Conservation (phyloP, 2,888 invertebrate species). For the Leptopilina drosophilae region DNA sequence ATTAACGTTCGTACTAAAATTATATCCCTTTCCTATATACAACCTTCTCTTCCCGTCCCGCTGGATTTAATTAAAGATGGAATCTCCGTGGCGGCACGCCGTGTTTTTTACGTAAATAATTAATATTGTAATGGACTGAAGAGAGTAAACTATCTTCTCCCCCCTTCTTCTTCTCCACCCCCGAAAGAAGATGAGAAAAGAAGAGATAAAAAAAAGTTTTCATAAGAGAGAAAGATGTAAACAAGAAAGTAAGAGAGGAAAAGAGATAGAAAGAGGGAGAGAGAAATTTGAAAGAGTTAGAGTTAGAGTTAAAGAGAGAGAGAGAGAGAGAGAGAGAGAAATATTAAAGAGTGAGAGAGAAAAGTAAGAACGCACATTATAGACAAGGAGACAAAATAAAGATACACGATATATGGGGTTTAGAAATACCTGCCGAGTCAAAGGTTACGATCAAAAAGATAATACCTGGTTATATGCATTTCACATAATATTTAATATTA, state of each 20-base stretch:
- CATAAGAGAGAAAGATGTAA: slow-evolving; percentile 48
- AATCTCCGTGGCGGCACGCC: slow-evolving; percentile 67
- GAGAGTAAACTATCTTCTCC: slow-evolving; percentile 55
- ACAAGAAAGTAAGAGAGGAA: slow-evolving; percentile 32
- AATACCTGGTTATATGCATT: too few species aligned
- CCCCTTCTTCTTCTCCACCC: slow-evolving; percentile 36
- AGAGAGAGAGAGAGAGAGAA: background rate
- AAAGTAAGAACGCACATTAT: too few species aligned
- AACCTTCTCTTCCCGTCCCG: slow-evolving; percentile 56
- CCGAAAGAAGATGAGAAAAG: slow-evolving; percentile 47
- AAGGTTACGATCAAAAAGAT: too few species aligned
- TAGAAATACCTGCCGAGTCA: too few species aligned
- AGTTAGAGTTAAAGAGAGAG: background rate
- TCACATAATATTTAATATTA: background rate
- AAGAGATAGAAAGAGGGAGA: slow-evolving; percentile 35
- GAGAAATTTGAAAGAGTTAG: background rate
- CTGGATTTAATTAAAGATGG: slow-evolving; percentile 73
- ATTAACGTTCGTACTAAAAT: slow-evolving; percentile 2
- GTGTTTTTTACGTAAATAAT: slow-evolving; percentile 70
- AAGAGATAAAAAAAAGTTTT: background rate
- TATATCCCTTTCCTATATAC: slow-evolving; percentile 11
- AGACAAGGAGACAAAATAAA: too few species aligned
- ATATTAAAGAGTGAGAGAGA: background rate
- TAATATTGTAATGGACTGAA: slow-evolving; percentile 69
- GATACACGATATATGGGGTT: too few species aligned